Percentiles rank a stretch among this genome's conserved stretches.
Evolutionary conservation across 2,797 vertebrate genomes (phyloP).

Genomic region (Spatula clypeata): DNA sequence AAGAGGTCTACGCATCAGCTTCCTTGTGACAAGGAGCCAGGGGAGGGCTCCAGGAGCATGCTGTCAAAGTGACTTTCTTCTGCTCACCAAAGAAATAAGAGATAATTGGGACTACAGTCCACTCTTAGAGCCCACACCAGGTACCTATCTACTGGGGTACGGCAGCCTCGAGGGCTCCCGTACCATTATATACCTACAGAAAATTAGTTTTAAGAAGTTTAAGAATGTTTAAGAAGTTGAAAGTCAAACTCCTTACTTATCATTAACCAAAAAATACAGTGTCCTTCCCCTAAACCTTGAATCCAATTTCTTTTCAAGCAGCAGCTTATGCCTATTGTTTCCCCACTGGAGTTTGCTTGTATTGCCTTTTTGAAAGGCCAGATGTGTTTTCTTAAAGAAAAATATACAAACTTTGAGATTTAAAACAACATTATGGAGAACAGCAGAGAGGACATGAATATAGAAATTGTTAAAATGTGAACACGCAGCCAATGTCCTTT

Average conservation of each 20-base stretch:
- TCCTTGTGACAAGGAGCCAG: accelerated
- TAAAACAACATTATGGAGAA: not conserved
- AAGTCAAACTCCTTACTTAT: not conserved
- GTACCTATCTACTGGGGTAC: accelerated
- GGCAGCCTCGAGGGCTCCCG: not conserved
- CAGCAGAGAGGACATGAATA: not conserved
- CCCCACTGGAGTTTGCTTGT: not conserved
- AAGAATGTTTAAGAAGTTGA: not conserved
- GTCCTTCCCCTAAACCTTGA: not conserved
- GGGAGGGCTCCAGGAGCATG: not conserved
- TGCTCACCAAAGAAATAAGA: accelerated
- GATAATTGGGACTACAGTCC: accelerated
- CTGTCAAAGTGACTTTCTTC: accelerated
- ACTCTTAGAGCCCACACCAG: not conserved
- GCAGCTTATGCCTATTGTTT: not conserved
- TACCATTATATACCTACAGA: accelerated
- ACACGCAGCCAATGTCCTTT: not conserved
- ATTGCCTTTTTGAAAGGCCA: not conserved
- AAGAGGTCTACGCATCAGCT: not conserved
- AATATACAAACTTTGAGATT: not conserved
- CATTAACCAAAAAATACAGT: not conserved
- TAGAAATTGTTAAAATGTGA: not conserved
- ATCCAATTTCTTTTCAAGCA: not conserved
- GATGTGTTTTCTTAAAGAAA: not conserved
- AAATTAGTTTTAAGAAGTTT: no score